phyloP scores from a whole-genome alignment of 2,797 vertebrate genomes.

The Serranus cabrilla region DNA sequence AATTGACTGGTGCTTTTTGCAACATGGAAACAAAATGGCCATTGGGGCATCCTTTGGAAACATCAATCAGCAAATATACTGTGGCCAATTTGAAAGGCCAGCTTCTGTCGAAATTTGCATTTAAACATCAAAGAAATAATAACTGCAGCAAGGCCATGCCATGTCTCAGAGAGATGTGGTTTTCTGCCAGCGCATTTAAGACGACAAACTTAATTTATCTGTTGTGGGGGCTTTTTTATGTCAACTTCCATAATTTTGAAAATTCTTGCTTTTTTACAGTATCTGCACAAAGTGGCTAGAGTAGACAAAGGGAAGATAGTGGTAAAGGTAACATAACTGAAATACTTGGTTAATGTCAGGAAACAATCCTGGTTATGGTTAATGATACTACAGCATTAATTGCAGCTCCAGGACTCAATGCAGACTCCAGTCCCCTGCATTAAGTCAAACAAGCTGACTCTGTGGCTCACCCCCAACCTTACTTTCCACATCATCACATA shows the following conservation, averaged over 20 bases:
- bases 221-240: neutral
- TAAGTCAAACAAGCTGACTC: too few relatives aligned
- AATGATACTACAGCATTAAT: too few relatives aligned
- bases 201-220: neutral
- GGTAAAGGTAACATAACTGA: neutral
- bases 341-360: neutral
- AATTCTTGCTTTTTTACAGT: neutral
- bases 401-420: too few relatives aligned
- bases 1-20: slow-evolving; percentile 29
- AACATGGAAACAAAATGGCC: slow-evolving; percentile 49
- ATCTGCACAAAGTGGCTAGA: neutral
- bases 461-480: too few relatives aligned
- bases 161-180: neutral
- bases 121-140: neutral
- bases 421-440: too few relatives aligned
- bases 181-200: neutral
- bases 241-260: neutral
- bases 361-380: too few relatives aligned
- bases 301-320: neutral
- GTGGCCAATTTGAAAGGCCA: neutral
- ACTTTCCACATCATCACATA: neutral
- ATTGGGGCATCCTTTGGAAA: slow-evolving; percentile 38
- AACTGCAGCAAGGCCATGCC: neutral
- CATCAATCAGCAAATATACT: slow-evolving; percentile 11
- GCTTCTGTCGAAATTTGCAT: neutral